Conservation (phyloP, 2,797 vertebrate genomes). For the Syngnathus acus region DNA sequence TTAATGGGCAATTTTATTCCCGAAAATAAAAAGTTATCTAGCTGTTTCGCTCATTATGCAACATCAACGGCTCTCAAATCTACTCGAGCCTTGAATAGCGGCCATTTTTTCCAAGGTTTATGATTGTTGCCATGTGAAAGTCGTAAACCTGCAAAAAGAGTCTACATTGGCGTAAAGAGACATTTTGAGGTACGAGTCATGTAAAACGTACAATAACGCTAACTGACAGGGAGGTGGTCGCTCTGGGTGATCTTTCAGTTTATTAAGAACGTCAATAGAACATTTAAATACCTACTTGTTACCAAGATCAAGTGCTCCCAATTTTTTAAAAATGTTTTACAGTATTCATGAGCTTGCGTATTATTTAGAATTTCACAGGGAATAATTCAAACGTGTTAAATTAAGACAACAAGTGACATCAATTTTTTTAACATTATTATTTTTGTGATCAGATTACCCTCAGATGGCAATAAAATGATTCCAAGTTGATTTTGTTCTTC, state of each 20-base stretch:
- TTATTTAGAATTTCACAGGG: conserved; percentile 6
- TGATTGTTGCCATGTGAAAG: not conserved
- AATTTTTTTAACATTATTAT: conserved; percentile 1
- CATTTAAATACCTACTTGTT: not conserved
- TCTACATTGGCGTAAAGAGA: not conserved
- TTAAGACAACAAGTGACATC: conserved; percentile 36
- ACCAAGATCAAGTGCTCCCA: not conserved
- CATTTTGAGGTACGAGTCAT: not conserved
- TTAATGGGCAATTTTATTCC: conserved; percentile 1
- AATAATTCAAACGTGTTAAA: conserved; percentile 45
- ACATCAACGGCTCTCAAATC: not conserved
- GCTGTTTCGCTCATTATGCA: not conserved
- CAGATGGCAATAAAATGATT: not conserved
- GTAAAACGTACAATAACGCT: not conserved
- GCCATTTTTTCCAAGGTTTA: not conserved
- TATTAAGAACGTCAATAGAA: not conserved
- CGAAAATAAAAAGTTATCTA: not conserved
- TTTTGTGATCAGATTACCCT: not conserved
- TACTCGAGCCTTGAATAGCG: not conserved
- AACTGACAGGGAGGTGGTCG: not conserved
- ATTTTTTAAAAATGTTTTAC: not conserved
- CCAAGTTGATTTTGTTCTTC: too few species aligned
- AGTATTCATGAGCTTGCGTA: too few species aligned
- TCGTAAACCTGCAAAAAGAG: not conserved
- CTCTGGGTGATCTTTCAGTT: too few species aligned